These are phyloP conservation scores for Pristionchus entomophagus DNA, from an alignment of 2,888 invertebrate genomes.

Conservation along the genomic window DNA sequence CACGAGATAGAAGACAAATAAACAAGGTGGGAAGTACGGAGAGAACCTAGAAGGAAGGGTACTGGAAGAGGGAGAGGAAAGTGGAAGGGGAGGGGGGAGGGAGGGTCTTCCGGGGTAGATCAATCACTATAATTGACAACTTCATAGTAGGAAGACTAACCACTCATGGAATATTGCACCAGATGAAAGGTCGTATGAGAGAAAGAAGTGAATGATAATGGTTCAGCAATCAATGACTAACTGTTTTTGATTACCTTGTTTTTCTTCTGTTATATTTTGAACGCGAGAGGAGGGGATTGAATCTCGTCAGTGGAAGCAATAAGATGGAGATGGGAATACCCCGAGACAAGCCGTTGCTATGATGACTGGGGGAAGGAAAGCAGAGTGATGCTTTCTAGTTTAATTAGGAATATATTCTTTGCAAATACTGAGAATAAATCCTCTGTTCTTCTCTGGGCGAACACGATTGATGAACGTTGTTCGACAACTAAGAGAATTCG, in stretches of 20 bases:
- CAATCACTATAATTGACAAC: background rate
- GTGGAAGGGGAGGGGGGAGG: background rate
- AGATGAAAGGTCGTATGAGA: background rate
- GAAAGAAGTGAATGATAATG: background rate
- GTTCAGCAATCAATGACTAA: background rate
- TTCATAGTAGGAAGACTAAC: background rate
- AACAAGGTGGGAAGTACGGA: conserved; percentile 9
- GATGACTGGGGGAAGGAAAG: background rate
- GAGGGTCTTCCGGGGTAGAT: background rate
- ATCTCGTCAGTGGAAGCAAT: background rate
- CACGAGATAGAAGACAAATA: conserved; percentile 21
- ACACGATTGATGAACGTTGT: too few relatives aligned
- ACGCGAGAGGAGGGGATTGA: background rate
- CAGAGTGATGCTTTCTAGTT: too few relatives aligned
- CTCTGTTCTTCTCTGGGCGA: too few relatives aligned
- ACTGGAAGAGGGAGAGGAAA: background rate
- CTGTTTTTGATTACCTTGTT: background rate
- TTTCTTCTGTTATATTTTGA: background rate
- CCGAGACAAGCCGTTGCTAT: background rate
- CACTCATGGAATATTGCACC: background rate
- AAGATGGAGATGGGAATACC: background rate
- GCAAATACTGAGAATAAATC: too few relatives aligned
- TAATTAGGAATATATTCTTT: too few relatives aligned
- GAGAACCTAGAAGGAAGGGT: conserved; percentile 19
- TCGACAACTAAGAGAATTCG: too few relatives aligned